Conservation (phyloP, 2,113 vertebrate genomes). For the Capreolus pygargus region DNA sequence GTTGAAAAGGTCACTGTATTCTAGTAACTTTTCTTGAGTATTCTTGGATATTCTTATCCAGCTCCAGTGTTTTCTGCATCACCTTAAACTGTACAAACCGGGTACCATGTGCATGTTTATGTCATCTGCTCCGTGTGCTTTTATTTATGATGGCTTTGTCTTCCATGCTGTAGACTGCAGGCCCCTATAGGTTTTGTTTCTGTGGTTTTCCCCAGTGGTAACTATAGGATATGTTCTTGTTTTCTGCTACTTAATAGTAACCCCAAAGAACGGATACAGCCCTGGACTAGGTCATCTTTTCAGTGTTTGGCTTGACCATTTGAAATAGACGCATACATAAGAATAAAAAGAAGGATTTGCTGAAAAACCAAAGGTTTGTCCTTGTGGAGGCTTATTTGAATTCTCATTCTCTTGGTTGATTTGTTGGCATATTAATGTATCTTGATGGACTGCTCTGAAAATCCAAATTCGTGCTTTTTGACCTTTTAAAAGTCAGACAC, state of each 20-base stretch:
- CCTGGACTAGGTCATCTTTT: background rate
- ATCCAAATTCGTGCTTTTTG: background rate
- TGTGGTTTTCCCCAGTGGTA: background rate
- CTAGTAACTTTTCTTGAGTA: background rate
- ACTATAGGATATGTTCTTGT: background rate
- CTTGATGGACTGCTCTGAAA: conserved; percentile 26
- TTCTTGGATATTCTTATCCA: background rate
- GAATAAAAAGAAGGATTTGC: conserved; percentile 26
- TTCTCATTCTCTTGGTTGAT: conserved; percentile 53
- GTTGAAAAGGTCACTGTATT: background rate
- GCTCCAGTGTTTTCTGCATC: background rate
- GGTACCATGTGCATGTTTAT: background rate
- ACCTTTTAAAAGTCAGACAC: conserved; percentile 45
- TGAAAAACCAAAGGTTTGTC: background rate
- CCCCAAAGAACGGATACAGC: background rate
- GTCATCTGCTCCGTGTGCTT: background rate
- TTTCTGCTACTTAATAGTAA: background rate
- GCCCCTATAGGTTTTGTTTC: background rate
- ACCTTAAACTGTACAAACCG: background rate
- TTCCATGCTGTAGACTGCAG: background rate
- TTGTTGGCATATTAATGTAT: background rate
- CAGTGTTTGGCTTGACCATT: background rate
- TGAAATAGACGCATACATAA: background rate
- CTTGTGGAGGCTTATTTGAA: conserved; percentile 17
- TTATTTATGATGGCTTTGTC: background rate